phyloP scores from a whole-genome alignment of 2,888 invertebrate genomes.

The Leptura quadrifasciata region DNA sequence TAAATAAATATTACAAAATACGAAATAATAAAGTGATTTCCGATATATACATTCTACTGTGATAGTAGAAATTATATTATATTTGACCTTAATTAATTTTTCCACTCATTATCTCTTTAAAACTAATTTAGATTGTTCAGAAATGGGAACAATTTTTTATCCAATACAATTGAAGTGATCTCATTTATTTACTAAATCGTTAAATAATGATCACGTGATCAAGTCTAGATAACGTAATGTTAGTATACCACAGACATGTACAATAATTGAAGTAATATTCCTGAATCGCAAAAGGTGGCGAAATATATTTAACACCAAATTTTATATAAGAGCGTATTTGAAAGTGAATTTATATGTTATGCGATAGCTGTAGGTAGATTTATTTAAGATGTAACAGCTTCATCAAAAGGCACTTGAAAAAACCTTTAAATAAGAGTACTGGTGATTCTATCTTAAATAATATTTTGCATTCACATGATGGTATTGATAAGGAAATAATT shows the following conservation, averaged over 20 bases:
- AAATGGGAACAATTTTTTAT: background rate
- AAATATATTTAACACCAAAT: too few relatives aligned
- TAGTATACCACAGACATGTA: too few relatives aligned
- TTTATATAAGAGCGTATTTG: too few relatives aligned
- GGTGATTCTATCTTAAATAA: too few relatives aligned
- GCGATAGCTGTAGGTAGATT: too few relatives aligned
- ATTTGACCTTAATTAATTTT: constrained; percentile 1
- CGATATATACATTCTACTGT: background rate
- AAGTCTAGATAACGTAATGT: background rate
- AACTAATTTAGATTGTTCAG: background rate
- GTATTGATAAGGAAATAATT: too few relatives aligned
- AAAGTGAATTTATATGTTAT: too few relatives aligned
- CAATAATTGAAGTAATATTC: background rate
- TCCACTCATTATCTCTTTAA: background rate
- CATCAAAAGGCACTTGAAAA: too few relatives aligned
- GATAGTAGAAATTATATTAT: background rate
- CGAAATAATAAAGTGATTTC: background rate
- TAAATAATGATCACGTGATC: background rate
- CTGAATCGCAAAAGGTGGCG: too few relatives aligned
- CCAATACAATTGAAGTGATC: constrained; percentile 2
- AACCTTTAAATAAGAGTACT: too few relatives aligned
- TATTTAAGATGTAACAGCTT: too few relatives aligned
- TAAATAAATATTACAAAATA: background rate
- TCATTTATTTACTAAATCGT: background rate
- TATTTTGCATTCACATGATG: too few relatives aligned